Evolutionary conservation across 2,888 invertebrate genomes (phyloP).

Genomic region (Trichacis sp.): DNA sequence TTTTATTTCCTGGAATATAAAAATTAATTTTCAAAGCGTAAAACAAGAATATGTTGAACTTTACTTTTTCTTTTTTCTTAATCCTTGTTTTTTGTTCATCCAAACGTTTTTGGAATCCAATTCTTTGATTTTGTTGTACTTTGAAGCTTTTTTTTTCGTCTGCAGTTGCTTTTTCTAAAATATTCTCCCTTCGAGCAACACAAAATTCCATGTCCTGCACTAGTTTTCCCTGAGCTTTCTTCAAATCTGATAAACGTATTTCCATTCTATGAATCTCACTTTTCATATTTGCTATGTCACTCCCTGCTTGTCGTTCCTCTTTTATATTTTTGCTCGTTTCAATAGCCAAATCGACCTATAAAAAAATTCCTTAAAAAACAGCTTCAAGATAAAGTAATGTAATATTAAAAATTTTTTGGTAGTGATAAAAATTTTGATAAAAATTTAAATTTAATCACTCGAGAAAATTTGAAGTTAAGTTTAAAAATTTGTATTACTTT

Average conservation of each 20-base stretch:
- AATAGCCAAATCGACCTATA: conserved; percentile 73
- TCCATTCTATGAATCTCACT: conserved; percentile 88
- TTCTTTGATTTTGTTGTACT: conserved; percentile 69
- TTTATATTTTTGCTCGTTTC: conserved; percentile 79
- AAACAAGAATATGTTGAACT: conserved; percentile 17
- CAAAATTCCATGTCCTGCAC: conserved; percentile 77
- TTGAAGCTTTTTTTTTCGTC: conserved; percentile 71
- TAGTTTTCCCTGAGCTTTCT: conserved; percentile 73
- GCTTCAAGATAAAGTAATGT: not conserved
- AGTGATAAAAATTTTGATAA: too few relatives aligned
- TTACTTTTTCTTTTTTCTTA: conserved; percentile 71
- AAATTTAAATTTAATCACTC: not conserved
- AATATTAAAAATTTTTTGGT: too few relatives aligned
- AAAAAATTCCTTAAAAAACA: conserved; percentile 3
- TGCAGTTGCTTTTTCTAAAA: conserved; percentile 73
- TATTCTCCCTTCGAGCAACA: conserved; percentile 75
- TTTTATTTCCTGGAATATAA: conserved; percentile 57
- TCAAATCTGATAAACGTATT: conserved; percentile 72
- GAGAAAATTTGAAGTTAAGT: too few relatives aligned
- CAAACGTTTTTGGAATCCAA: conserved; percentile 72
- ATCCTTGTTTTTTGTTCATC: conserved; percentile 74
- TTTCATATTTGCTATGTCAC: conserved; percentile 83
- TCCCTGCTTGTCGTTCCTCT: conserved; percentile 75
- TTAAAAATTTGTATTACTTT: too few relatives aligned
- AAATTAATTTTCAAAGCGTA: not conserved